Conservation (phyloP, 2,113 vertebrate genomes). For the Opisthocomus hoazin region DNA sequence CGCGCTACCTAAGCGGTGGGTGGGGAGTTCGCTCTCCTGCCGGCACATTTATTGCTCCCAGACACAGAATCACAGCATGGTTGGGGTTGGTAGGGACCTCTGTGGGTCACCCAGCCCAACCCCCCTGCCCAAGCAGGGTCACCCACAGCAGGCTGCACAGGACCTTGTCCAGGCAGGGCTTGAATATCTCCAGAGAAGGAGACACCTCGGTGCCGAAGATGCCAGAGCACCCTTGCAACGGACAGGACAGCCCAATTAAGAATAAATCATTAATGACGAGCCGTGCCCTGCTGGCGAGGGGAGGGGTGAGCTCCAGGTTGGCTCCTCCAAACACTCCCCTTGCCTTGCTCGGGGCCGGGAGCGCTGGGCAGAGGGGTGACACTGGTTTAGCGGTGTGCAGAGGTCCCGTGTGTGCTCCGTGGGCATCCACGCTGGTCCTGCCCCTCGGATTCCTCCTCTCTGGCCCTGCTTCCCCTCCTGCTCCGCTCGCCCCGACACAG, state of each 20-base stretch:
- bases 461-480: not conserved
- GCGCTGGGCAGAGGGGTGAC: not conserved
- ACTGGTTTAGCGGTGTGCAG: accelerated
- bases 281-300: not conserved
- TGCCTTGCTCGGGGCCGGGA: accelerated
- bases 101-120: too few species aligned
- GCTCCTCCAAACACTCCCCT: not conserved
- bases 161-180: too few species aligned
- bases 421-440: accelerated
- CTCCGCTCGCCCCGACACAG: not conserved
- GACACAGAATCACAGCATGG: too few species aligned
- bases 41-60: accelerated
- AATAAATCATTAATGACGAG: not conserved
- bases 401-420: accelerated
- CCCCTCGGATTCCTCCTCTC: not conserved
- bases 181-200: too few species aligned
- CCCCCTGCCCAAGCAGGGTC: too few species aligned
- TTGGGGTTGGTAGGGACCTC: too few species aligned
- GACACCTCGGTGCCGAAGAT: not conserved
- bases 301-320: not conserved
- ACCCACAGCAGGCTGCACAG: too few species aligned
- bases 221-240: not conserved
- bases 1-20: not conserved
- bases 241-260: not conserved
- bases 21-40: not conserved